Conservation (phyloP, 30 jellyfish, hydroid and myxozoan genomes). For the Cassiopea andromeda region DNA sequence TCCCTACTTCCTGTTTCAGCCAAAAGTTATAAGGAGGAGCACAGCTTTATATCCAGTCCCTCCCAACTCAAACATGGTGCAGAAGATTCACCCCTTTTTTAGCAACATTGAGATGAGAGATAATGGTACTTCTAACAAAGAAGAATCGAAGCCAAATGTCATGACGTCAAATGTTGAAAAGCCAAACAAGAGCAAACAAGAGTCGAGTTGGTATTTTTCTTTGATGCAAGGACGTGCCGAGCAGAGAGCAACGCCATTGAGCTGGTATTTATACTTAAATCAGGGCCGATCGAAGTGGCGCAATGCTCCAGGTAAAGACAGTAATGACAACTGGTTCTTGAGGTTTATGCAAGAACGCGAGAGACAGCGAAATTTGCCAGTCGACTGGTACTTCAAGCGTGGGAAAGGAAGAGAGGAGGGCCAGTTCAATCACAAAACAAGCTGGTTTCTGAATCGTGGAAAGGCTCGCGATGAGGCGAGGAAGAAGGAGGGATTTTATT, state of each 20-base stretch:
- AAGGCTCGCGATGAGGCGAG: constrained; percentile 71
- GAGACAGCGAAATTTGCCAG: constrained; percentile 47
- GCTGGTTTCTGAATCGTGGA: constrained; percentile 62
- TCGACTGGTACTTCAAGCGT: constrained; percentile 60
- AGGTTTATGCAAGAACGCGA: constrained; percentile 72
- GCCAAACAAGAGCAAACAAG: background rate
- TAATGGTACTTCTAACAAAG: constrained; percentile 2
- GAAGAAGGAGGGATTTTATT: constrained; percentile 58
- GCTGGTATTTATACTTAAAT: constrained; percentile 77
- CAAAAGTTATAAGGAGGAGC: background rate
- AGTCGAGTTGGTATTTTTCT: constrained; percentile 53
- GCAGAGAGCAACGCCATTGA: constrained; percentile 59
- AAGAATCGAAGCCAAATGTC: background rate
- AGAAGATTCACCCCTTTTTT: constrained; percentile 56
- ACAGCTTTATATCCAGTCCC: constrained; percentile 63
- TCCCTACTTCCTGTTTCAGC: constrained; percentile 1
- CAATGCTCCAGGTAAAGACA: constrained; percentile 48
- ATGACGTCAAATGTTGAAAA: background rate
- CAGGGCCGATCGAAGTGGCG: constrained; percentile 70
- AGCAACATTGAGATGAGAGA: background rate
- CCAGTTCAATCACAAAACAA: background rate
- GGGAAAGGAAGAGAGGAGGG: constrained; percentile 59
- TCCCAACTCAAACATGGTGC: constrained; percentile 16
- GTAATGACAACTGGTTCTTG: constrained; percentile 71
- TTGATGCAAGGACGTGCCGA: constrained; percentile 58